Evolutionary conservation across 2,113 vertebrate genomes (phyloP).

Genomic region (Perca schrenkii): DNA sequence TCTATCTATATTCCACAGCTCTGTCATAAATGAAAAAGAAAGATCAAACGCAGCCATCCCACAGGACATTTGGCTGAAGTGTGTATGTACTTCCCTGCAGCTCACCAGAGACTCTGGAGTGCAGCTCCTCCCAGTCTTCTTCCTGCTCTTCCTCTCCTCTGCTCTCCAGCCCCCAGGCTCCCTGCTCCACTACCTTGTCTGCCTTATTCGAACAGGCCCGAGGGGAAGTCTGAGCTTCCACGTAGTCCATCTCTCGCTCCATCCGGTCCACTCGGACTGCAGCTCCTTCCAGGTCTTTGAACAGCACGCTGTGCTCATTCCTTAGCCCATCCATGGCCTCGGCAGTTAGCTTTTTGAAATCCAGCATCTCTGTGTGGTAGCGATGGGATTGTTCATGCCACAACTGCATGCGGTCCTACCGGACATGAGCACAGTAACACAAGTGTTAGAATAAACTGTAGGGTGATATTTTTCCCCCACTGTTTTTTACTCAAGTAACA

Average conservation of each 20-base stretch:
- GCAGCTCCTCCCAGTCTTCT: slow-evolving; percentile 88
- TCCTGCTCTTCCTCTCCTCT: slow-evolving; percentile 86
- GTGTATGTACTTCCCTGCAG: slow-evolving; percentile 13
- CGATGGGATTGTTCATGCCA: slow-evolving; percentile 93
- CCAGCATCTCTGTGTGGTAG: slow-evolving; percentile 89
- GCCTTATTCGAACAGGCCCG: slow-evolving; percentile 89
- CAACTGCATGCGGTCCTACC: slow-evolving; percentile 91
- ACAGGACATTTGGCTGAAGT: background rate
- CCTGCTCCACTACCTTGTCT: slow-evolving; percentile 89
- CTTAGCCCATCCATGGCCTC: slow-evolving; percentile 87
- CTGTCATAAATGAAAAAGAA: slow-evolving; percentile 14
- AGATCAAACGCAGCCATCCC: slow-evolving; percentile 47
- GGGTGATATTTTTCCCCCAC: background rate
- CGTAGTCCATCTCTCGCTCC: slow-evolving; percentile 92
- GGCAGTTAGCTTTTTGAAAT: slow-evolving; percentile 92
- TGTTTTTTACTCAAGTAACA: background rate
- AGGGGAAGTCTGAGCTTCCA: slow-evolving; percentile 90
- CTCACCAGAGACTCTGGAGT: slow-evolving; percentile 91
- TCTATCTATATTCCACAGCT: background rate
- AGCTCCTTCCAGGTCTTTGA: slow-evolving; percentile 85
- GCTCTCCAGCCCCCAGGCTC: slow-evolving; percentile 84
- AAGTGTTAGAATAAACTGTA: background rate
- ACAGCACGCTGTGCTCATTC: slow-evolving; percentile 86
- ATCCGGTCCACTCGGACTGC: slow-evolving; percentile 86
- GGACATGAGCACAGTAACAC: slow-evolving; percentile 1